A percentile compares a stretch with the other conserved stretches of the same genome.
Conservation (phyloP, 2,888 invertebrate species). For the Drosophila formosana region DNA sequence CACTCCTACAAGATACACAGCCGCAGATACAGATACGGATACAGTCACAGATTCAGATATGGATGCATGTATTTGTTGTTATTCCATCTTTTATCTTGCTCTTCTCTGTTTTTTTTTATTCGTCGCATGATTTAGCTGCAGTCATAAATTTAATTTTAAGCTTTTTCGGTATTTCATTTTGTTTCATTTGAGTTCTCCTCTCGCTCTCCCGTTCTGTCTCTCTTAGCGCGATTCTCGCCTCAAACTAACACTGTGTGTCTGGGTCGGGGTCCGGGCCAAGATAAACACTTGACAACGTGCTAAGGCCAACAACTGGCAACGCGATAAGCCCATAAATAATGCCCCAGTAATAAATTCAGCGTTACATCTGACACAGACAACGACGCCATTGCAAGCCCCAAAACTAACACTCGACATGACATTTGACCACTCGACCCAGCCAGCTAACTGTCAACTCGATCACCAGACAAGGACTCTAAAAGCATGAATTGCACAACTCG, state of each 20-base stretch:
- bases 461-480: constrained; percentile 25
- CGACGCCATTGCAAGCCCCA: constrained; percentile 30
- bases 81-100: constrained; percentile 31
- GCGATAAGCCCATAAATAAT: constrained; percentile 76
- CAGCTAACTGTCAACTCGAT: constrained; percentile 38
- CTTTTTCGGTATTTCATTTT: constrained; percentile 75
- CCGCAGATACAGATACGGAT: constrained; percentile 25
- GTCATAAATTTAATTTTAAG: constrained; percentile 79
- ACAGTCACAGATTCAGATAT: constrained; percentile 17
- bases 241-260: constrained; percentile 19
- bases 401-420: constrained; percentile 13
- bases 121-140: constrained; percentile 80
- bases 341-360: constrained; percentile 69
- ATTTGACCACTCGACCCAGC: constrained; percentile 13
- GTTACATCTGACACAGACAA: constrained; percentile 66
- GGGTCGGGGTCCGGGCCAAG: constrained; percentile 52
- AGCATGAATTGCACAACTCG: neutral
- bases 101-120: constrained; percentile 41
- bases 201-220: neutral
- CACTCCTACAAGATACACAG: constrained; percentile 48
- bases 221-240: constrained; percentile 20
- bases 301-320: constrained; percentile 73
- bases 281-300: constrained; percentile 81
- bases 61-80: constrained; percentile 42
- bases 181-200: constrained; percentile 44